phyloP scores from a whole-genome alignment of 2,797 vertebrate species.

The Taeniopygia guttata region DNA sequence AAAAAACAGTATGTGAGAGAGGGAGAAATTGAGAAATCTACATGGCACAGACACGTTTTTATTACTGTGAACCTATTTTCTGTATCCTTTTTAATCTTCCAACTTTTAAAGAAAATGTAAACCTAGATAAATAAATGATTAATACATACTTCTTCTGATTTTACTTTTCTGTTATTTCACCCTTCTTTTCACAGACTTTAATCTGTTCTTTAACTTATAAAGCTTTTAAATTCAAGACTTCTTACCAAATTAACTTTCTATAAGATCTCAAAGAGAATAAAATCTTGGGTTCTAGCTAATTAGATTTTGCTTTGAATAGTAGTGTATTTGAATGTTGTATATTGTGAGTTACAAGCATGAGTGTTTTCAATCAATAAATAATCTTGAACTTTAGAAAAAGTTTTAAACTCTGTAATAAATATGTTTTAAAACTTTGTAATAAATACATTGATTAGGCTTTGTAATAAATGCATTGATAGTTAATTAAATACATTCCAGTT shows the following conservation, averaged over 20 bases:
- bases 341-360: background rate
- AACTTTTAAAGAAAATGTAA: background rate
- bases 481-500: background rate
- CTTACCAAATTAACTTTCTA: background rate
- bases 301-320: background rate
- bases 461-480: background rate
- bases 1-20: background rate
- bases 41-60: rapidly evolving
- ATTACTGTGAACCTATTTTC: background rate
- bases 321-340: background rate
- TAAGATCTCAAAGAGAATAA: background rate
- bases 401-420: background rate
- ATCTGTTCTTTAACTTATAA: background rate
- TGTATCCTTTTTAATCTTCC: background rate
- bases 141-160: background rate
- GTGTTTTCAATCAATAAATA: background rate
- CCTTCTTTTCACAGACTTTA: background rate
- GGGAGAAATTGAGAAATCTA: background rate
- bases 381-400: background rate
- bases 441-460: background rate
- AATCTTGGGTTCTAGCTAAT: background rate
- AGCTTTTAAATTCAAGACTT: background rate
- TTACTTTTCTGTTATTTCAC: background rate
- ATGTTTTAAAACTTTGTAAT: background rate
- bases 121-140: background rate